These are phyloP conservation scores for Apis dorsata DNA, from an alignment of 1,140 invertebrate genomes.

Conservation along the genomic window DNA sequence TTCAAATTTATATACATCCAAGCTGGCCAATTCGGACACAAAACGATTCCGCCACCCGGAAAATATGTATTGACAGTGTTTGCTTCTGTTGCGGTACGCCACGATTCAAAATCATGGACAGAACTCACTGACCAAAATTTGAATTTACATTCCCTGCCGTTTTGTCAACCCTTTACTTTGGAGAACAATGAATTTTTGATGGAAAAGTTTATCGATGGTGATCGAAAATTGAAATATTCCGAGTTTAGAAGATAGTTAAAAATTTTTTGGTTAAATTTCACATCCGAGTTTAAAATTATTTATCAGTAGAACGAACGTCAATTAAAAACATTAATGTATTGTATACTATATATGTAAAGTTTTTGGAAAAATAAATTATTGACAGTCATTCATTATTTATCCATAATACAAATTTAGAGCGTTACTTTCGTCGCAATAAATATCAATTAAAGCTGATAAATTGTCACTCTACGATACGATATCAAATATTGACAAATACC, in stretches of 20 bases:
- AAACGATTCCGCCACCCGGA: slow-evolving; percentile 12
- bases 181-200: background rate
- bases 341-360: no score
- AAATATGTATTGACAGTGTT: slow-evolving; percentile 28
- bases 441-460: background rate
- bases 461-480: background rate
- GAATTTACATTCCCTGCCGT: background rate
- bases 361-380: no score
- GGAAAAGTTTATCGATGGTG: no score
- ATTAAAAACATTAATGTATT: no score
- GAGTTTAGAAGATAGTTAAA: no score
- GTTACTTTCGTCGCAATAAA: background rate
- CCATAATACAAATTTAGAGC: background rate
- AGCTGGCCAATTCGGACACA: slow-evolving; percentile 3
- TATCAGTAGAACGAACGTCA: no score
- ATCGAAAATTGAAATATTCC: no score
- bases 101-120: background rate
- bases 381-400: no score
- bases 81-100: background rate
- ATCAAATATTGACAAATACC: background rate
- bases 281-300: no score
- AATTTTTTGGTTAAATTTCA: no score
- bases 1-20: slow-evolving; percentile 31
- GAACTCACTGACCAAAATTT: background rate
- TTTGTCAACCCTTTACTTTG: background rate